Evolutionary conservation across 35 echinoderm and acorn worm genomes (phyloP).

Genomic region (Acanthaster planci): DNA sequence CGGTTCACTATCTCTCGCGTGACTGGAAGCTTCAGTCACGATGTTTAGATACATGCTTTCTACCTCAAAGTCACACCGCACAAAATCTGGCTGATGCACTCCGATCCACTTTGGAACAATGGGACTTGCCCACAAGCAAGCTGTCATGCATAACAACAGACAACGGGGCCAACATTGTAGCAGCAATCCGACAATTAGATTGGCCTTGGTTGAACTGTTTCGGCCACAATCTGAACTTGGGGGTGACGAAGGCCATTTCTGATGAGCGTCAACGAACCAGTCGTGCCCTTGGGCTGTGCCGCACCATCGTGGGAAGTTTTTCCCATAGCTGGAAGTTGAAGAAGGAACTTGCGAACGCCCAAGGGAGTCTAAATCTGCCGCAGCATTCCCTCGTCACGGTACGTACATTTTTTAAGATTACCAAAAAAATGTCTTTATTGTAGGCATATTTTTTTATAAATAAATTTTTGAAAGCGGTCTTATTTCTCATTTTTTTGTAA

Average conservation of each 20-base stretch:
- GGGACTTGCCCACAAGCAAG: too few relatives aligned
- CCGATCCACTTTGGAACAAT: too few relatives aligned
- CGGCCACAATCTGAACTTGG: slow-evolving; percentile 48
- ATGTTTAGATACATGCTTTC: too few relatives aligned
- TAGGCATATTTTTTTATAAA: neutral
- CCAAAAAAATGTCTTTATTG: neutral
- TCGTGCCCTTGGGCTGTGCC: slow-evolving; percentile 4
- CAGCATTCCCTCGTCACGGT: slow-evolving; percentile 5
- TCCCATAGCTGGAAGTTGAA: slow-evolving; percentile 40
- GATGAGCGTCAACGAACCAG: neutral
- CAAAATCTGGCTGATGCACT: too few relatives aligned
- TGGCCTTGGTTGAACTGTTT: slow-evolving; percentile 44
- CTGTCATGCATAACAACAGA: too few relatives aligned
- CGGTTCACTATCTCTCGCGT: too few relatives aligned
- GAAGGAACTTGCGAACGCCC: neutral
- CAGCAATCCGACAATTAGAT: slow-evolving; percentile 29
- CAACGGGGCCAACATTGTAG: too few relatives aligned
- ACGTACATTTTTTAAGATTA: neutral
- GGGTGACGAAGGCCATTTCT: slow-evolving; percentile 34
- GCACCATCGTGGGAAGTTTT: slow-evolving; percentile 33
- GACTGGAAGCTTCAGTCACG: too few relatives aligned
- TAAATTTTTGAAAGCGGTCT: neutral
- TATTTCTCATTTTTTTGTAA: too few relatives aligned
- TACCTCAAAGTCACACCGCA: too few relatives aligned
- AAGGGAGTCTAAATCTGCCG: neutral